Conservation (phyloP, 1,140 invertebrate species). For the Brachionus rotundiformis region DNA sequence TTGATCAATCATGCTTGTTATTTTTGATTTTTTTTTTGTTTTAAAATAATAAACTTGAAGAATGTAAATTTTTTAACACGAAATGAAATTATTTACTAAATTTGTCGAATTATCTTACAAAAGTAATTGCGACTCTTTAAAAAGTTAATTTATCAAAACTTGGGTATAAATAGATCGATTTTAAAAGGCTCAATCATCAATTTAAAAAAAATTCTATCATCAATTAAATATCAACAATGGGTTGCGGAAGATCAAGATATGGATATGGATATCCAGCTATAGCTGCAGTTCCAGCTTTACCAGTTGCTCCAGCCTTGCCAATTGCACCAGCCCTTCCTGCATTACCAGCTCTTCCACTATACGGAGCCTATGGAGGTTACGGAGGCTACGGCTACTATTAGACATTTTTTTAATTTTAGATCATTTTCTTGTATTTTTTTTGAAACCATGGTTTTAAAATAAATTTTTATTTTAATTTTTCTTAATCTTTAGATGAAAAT, state of each 20-base stretch:
- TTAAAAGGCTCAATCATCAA: neutral
- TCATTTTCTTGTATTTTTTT: neutral
- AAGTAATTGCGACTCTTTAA: no score
- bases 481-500: no score
- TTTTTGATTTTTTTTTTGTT: no score
- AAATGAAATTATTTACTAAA: neutral
- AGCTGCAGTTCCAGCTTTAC: neutral
- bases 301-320: neutral
- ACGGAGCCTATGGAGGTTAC: neutral
- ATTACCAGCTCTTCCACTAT: neutral
- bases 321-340: neutral
- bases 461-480: neutral
- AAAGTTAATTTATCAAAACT: no score
- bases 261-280: neutral
- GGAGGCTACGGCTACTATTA: neutral
- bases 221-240: neutral
- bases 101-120: no score
- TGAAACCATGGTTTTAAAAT: neutral
- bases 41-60: no score
- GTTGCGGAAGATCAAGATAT: neutral
- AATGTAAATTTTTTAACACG: no score
- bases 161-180: neutral
- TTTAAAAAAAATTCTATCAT: neutral
- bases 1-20: neutral
- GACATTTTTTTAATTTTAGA: neutral